These are phyloP conservation scores for Rhinophrynus dorsalis DNA, from an alignment of 2,797 vertebrate genomes.

Conservation along the genomic window DNA sequence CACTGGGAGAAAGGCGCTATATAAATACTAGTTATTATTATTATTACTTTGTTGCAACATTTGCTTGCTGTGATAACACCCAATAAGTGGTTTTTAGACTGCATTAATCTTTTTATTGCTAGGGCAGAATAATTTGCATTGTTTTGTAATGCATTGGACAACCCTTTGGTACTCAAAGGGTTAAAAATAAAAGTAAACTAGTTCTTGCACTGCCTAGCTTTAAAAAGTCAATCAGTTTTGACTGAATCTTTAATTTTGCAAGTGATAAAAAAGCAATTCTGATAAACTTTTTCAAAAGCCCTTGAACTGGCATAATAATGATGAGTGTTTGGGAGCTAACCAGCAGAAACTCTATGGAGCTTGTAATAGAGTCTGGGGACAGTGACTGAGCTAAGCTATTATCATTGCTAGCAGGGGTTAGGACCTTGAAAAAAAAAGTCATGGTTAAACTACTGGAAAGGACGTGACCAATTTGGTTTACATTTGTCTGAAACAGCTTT, in stretches of 20 bases:
- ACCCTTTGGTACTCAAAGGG: too few relatives aligned
- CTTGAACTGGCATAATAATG: constrained; percentile 8
- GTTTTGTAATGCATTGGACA: too few relatives aligned
- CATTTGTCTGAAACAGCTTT: neutral
- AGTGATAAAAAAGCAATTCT: constrained; percentile 1
- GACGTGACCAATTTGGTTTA: neutral
- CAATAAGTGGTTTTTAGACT: too few relatives aligned
- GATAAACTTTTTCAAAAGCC: neutral
- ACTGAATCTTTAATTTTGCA: neutral
- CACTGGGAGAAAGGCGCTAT: too few relatives aligned
- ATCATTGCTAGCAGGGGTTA: constrained; percentile 10
- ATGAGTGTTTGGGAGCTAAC: neutral
- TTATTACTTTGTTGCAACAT: too few relatives aligned
- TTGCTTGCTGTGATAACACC: too few relatives aligned
- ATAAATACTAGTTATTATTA: too few relatives aligned
- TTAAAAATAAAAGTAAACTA: too few relatives aligned
- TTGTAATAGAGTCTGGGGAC: neutral
- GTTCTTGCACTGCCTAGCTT: neutral
- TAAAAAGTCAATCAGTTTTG: neutral
- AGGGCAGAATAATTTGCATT: too few relatives aligned
- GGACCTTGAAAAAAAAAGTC: neutral
- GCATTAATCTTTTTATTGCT: too few relatives aligned
- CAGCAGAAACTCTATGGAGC: neutral
- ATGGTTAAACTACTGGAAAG: neutral
- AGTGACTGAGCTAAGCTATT: constrained; percentile 4